Evolutionary conservation across 2,113 vertebrate genomes (phyloP).

Genomic region (Phalacrocorax aristotelis): DNA sequence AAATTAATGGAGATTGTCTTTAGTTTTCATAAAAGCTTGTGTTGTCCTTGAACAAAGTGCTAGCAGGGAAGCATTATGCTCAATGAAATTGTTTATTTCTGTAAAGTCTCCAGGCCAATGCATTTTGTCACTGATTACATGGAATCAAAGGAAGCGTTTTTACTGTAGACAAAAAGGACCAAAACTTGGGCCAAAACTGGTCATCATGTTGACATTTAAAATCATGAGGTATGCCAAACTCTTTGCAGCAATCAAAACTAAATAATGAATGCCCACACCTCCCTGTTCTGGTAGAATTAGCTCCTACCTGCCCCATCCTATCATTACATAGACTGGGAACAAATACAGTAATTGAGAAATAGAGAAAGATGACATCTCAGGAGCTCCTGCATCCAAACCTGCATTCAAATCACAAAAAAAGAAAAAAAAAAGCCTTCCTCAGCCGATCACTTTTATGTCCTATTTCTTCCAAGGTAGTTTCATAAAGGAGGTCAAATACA

Average conservation of each 20-base stretch:
- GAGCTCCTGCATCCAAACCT: not conserved
- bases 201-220: not conserved
- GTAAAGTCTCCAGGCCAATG: not conserved
- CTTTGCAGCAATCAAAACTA: not conserved
- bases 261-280: not conserved
- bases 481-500: not conserved
- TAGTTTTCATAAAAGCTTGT: constrained; percentile 6
- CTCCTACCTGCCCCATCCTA: not conserved
- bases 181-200: not conserved
- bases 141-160: not conserved
- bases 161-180: not conserved
- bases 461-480: not conserved
- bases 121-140: not conserved
- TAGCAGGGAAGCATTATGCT: not conserved
- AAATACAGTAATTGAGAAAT: not conserved
- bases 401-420: not conserved
- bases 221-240: not conserved
- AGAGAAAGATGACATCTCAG: not conserved
- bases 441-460: not conserved
- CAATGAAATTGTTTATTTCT: constrained; percentile 4
- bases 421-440: not conserved
- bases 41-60: constrained; percentile 9
- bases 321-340: not conserved
- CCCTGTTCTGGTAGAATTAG: not conserved
- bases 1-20: constrained; percentile 10